Percentiles rank a stretch among this genome's conserved stretches.
Conservation (phyloP, 2,888 invertebrate species). For the Sinhomidia bicolor region DNA sequence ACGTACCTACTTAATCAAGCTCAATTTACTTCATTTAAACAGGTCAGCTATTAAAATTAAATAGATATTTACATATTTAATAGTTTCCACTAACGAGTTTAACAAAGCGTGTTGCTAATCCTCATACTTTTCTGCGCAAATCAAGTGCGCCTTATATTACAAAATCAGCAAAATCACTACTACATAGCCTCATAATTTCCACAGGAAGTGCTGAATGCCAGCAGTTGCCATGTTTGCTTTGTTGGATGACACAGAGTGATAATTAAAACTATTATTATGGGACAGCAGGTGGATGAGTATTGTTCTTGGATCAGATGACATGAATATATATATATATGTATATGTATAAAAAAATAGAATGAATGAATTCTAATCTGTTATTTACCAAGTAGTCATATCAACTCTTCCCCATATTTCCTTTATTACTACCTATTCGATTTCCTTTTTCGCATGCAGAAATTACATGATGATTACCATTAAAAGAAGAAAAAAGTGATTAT, state of each 20-base stretch:
- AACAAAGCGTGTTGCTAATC: background rate
- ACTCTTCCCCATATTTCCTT: background rate
- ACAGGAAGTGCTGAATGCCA: background rate
- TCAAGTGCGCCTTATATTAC: background rate
- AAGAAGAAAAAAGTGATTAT: background rate
- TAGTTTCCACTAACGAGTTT: no score
- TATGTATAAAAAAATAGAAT: no score
- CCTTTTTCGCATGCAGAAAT: background rate
- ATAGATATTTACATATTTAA: no score
- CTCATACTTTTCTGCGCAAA: background rate
- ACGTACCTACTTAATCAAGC: no score
- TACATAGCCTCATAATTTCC: background rate
- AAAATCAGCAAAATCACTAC: background rate
- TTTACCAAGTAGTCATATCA: no score
- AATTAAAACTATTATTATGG: slow-evolving; percentile 1
- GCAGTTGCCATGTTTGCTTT: background rate
- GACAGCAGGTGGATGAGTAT: background rate
- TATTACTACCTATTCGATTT: background rate
- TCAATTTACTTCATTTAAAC: background rate
- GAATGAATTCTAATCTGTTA: background rate
- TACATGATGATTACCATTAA: background rate
- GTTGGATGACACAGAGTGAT: background rate
- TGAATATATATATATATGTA: no score
- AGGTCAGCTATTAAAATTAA: background rate
- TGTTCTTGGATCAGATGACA: slow-evolving; percentile 6